Base-by-base conservation (phyloP, 2,888 invertebrate species). In the Charanyca ferruginea region DNA sequence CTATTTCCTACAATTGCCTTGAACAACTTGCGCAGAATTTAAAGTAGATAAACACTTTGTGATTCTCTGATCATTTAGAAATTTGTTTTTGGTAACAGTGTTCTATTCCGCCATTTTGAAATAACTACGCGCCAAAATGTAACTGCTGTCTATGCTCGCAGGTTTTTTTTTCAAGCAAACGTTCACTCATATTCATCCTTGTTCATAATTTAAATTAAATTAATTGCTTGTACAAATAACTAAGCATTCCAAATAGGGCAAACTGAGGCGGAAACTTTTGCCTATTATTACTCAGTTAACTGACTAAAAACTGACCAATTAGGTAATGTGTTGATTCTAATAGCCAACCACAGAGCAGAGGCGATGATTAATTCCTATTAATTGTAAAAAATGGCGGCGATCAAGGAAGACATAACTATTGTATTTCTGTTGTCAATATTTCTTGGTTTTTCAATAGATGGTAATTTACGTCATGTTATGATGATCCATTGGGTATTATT, bases 321-420 rank as follows among this genome's bases (percentile, higher is more conserved):
- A 76, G 69, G 68, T 81, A 63, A 71, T 75, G 63, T 71, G 64
- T 66, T 68, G 28, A 66, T 68, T 54, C 54, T 25, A 67, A 60
- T 73, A 77, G 55, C 83, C 85, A 83, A 83, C 73, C 83, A 69
- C 67, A 74, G 73, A 64, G 64, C 47, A 69, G 73, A 55, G 49
- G 18, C 18, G 76, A 83, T 84, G 79, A 83, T 77, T 83, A 83
- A 84, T 78, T 65, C 69, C 16, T 63, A 70, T 59, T 73, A 74
- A 77, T 67, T 66, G 38, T 54, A 66, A 66, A 81, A 84, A 81
- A 84, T 84, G 85, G 85, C 84, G 74, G 47, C 80, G 28, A 52
- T 75, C 66, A 70, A 83, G 85, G 85, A 84, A 84, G 65, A 59
- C 44, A 45, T 62, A 51, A 62, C 58, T 54, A 76, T 75, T 63